phyloP scores from a whole-genome alignment of 2,888 invertebrate genomes.

The Malthinus seriepunctatus region DNA sequence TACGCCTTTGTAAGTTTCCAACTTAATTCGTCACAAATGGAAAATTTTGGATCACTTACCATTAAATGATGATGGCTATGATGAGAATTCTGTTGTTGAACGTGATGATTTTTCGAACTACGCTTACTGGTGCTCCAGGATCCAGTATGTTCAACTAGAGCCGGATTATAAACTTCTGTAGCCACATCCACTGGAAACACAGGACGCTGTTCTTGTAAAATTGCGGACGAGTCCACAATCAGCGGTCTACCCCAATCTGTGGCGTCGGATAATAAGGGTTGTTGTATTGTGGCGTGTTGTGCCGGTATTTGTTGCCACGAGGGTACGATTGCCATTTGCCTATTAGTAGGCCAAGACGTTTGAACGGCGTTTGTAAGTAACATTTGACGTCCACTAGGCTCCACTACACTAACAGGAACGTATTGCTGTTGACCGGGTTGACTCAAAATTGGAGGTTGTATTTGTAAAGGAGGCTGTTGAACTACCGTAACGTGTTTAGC shows the following conservation, averaged over 20 bases:
- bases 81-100: conserved; percentile 55
- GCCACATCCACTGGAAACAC: conserved; percentile 63
- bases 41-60: conserved; percentile 34
- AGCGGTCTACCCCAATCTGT: conserved; percentile 75
- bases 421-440: conserved; percentile 88
- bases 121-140: conserved; percentile 55
- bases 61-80: conserved; percentile 49
- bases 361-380: conserved; percentile 73
- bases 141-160: conserved; percentile 58
- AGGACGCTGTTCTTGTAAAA: conserved; percentile 69
- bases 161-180: conserved; percentile 62
- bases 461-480: conserved; percentile 72
- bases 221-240: conserved; percentile 75
- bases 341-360: conserved; percentile 71
- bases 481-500: conserved; percentile 72
- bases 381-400: conserved; percentile 81
- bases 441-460: conserved; percentile 80
- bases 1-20: too few species aligned
- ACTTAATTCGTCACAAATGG: too few species aligned
- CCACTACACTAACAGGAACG: conserved; percentile 92
- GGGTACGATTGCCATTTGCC: conserved; percentile 82
- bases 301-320: conserved; percentile 83
- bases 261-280: conserved; percentile 64
- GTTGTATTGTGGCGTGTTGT: conserved; percentile 64
- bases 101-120: conserved; percentile 63